A percentile compares a stretch with the other conserved stretches of the same genome.
Conservation (phyloP, 2,113 vertebrate genomes). For the Mellivora capensis region DNA sequence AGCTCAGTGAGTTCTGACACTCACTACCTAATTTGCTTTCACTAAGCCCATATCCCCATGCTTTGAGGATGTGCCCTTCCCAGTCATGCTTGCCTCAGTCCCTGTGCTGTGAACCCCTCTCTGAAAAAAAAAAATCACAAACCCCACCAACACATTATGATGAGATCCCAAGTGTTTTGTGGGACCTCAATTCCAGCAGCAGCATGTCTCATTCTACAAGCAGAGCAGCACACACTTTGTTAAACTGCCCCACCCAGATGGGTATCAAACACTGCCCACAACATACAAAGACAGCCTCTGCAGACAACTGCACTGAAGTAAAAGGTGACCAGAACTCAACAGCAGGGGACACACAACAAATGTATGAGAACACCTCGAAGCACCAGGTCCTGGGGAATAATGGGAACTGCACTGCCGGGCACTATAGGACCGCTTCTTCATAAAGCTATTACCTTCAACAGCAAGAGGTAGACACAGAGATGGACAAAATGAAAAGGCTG, state of each 20-base stretch:
- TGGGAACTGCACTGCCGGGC: background rate
- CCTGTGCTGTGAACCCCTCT: background rate
- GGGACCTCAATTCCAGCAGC: background rate
- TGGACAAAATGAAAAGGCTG: background rate
- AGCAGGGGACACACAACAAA: background rate
- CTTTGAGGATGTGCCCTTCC: background rate
- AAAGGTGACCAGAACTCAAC: background rate
- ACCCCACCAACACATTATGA: background rate
- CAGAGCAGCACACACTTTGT: background rate
- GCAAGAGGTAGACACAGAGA: background rate
- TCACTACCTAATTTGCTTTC: background rate
- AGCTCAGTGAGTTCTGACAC: background rate
- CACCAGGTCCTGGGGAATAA: background rate
- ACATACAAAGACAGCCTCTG: background rate
- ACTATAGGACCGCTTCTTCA: background rate
- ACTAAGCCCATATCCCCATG: background rate
- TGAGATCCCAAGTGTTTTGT: background rate
- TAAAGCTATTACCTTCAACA: background rate
- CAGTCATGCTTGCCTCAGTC: background rate
- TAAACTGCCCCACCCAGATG: background rate
- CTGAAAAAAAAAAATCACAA: background rate
- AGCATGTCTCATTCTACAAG: background rate
- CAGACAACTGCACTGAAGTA: background rate
- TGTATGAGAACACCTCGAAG: background rate
- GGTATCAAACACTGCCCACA: background rate